Evolutionary conservation across 2,888 invertebrate genomes (phyloP), one percentile per base, ranked within the genome.

Genomic region (Limnephilus rhombicus): DNA sequence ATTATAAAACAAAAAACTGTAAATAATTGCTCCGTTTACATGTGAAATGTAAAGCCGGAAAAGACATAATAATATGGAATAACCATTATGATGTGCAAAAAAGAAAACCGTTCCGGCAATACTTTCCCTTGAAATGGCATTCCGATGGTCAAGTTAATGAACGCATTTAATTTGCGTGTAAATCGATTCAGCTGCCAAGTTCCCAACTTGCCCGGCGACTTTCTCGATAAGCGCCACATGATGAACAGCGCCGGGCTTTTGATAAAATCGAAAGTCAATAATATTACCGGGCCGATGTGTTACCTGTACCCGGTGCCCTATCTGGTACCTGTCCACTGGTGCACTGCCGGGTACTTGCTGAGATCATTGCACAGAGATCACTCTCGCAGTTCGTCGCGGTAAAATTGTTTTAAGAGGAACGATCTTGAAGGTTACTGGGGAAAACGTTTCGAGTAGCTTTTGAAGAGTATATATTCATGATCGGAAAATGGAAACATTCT

Each of bases 261-360:
- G 87, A 87, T 87, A 87, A 87, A 87, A 87, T 87, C 87, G 87
- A 87, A 87, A 87, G 87, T 87, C 34, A 87, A 68, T 68, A 68
- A 68, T 87, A 87, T 87, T 53, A 87, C 87, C 31, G 29, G 86
- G n/a, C 37, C 34, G 29, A 53, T 68, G 53, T 68, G 87, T 86
- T 87, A n/a, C 87, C 49, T 68, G 68, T 29, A 3, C 4, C 87
- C 45, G 29, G 82, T 31, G 31, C 82, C 82, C 2, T 82, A 18
- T 29, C 31, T 4, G 29, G 82, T 85, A 85, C 45, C 34, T 34
- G 41, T 24, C 68, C 68, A n/a, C 68, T 68, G n/a, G 24, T 53
- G 18, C 53, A 53, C 53, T 18, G 18, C 53, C 53, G 5, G 3
- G 18, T 53, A 53, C 53, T 7, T 18, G 53, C 49, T 0, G 49